These are phyloP conservation scores for Siphamia tubifer DNA, from an alignment of 2,113 vertebrate species.

Conservation along the genomic window DNA sequence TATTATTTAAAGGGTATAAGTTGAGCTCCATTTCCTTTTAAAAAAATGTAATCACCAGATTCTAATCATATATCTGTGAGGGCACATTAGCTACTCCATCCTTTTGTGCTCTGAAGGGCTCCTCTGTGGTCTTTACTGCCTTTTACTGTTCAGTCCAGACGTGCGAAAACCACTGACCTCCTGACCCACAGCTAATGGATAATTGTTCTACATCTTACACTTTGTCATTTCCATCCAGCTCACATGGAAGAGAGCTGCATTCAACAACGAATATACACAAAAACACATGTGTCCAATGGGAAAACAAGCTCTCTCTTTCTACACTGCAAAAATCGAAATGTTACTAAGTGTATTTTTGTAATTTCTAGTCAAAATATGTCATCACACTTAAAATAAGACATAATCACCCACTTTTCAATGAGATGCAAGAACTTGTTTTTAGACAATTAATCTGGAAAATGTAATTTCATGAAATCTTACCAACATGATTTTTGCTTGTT, in stretches of 20 bases:
- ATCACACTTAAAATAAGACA: no score
- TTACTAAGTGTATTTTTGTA: no score
- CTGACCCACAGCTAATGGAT: not conserved
- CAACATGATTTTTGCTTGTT: no score
- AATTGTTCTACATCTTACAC: not conserved
- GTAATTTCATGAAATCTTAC: no score
- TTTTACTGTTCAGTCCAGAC: not conserved
- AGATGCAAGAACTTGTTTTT: no score
- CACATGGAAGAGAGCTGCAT: not conserved
- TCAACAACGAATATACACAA: no score
- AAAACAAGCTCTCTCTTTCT: not conserved
- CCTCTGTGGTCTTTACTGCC: not conserved
- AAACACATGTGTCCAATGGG: not conserved
- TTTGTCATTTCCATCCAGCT: not conserved
- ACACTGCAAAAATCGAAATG: no score
- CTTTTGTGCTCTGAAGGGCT: not conserved
- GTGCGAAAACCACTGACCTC: not conserved
- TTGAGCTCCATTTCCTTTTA: conserved; percentile 18
- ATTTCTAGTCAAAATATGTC: no score
- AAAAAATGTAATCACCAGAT: conserved; percentile 13
- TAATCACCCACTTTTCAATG: no score
- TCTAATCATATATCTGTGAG: not conserved
- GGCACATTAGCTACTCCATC: not conserved
- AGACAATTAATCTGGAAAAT: no score
- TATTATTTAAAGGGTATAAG: conserved; percentile 24